These are phyloP conservation scores for Andrena cerasifolii DNA, from an alignment of 1,140 invertebrate species.

Conservation along the genomic window DNA sequence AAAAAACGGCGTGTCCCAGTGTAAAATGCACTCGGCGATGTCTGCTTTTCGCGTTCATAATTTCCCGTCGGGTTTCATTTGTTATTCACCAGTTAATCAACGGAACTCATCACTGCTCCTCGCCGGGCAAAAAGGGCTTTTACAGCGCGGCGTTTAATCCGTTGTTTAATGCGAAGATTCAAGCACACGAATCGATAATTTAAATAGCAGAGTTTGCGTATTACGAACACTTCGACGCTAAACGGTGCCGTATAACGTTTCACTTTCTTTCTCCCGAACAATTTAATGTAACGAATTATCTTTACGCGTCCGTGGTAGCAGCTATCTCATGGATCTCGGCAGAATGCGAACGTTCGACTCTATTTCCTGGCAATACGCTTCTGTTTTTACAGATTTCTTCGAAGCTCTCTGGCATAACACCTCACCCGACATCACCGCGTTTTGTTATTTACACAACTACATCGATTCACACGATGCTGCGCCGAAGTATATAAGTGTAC, in stretches of 20 bases:
- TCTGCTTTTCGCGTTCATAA: slow-evolving; percentile 34
- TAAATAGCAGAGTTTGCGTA: slow-evolving; percentile 46
- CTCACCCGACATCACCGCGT: slow-evolving; percentile 25
- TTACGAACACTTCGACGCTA: slow-evolving; percentile 14
- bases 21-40: slow-evolving; percentile 27
- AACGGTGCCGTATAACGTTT: slow-evolving; percentile 22
- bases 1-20: slow-evolving; percentile 28
- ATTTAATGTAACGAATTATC: slow-evolving; percentile 14
- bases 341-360: not conserved
- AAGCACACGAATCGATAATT: slow-evolving; percentile 35
- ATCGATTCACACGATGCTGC: slow-evolving; percentile 6
- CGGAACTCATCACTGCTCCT: not conserved
- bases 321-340: not conserved
- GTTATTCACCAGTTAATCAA: not conserved
- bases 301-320: not conserved
- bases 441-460: slow-evolving; percentile 44
- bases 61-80: slow-evolving; percentile 25
- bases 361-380: not conserved
- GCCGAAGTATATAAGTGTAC: not conserved
- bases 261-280: slow-evolving; percentile 37
- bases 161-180: slow-evolving; percentile 23
- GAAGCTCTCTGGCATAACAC: not conserved
- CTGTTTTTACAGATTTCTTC: slow-evolving; percentile 14
- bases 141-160: not conserved
- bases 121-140: not conserved